A percentile compares a stretch with the other conserved stretches of the same genome.
phyloP scores from a whole-genome alignment of 2,888 invertebrate species.

The Thera obeliscata region DNA sequence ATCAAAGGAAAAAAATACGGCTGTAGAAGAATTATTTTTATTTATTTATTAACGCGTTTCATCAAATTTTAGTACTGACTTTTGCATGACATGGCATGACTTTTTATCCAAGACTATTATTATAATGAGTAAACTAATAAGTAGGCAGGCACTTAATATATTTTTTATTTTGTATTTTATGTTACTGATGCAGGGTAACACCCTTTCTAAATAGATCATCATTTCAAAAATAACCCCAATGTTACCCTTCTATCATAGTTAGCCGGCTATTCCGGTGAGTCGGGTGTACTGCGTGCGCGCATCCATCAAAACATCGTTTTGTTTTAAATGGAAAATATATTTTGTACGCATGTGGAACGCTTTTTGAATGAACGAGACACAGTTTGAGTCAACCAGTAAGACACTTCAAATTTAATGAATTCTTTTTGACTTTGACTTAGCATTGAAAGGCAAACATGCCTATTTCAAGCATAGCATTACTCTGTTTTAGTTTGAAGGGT shows the following conservation, averaged over 20 bases:
- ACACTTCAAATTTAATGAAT: too few species aligned
- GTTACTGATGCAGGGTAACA: background rate
- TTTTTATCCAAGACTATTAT: too few species aligned
- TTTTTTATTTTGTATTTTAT: background rate
- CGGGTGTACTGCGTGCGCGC: slow-evolving; percentile 44
- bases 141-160: background rate
- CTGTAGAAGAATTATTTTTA: too few species aligned
- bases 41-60: too few species aligned
- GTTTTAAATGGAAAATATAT: slow-evolving; percentile 49
- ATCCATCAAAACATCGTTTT: slow-evolving; percentile 50
- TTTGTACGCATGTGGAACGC: slow-evolving; percentile 45
- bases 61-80: too few species aligned
- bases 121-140: too few species aligned
- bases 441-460: too few species aligned
- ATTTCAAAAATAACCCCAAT: slow-evolving; percentile 33
- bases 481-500: too few species aligned
- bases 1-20: too few species aligned
- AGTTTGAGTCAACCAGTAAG: slow-evolving; percentile 6
- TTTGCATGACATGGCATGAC: too few species aligned
- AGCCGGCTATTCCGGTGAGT: slow-evolving; percentile 43
- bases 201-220: slow-evolving; percentile 4
- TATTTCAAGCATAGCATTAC: too few species aligned
- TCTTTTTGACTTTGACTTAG: too few species aligned
- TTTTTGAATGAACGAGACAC: slow-evolving; percentile 36
- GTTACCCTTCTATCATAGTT: slow-evolving; percentile 49